A percentile compares a stretch with the other conserved stretches of the same genome.
phyloP scores from a whole-genome alignment of 2,113 vertebrate species.

The Nyctereutes procyonoides region DNA sequence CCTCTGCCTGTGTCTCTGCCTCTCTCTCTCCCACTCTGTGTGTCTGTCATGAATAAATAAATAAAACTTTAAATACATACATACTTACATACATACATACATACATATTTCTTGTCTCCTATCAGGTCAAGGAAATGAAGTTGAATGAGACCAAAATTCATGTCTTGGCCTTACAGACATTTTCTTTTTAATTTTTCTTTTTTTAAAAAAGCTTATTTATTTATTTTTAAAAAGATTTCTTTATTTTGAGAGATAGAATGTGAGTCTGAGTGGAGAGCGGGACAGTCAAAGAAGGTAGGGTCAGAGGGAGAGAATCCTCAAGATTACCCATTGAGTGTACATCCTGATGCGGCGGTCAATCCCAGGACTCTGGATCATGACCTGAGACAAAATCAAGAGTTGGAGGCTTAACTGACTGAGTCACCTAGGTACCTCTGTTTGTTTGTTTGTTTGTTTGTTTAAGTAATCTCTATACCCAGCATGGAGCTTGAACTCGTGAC shows the following conservation, averaged over 20 bases:
- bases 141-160: neutral
- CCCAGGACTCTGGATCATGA: neutral
- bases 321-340: neutral
- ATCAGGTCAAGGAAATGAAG: slow-evolving; percentile 9
- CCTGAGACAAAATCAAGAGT: neutral
- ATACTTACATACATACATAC: too few relatives aligned
- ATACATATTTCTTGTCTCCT: neutral
- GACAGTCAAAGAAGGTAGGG: neutral
- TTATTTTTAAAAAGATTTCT: neutral
- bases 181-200: neutral
- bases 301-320: neutral
- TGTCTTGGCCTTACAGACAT: neutral
- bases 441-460: neutral
- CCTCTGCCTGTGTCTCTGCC: too few relatives aligned
- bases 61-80: too few relatives aligned
- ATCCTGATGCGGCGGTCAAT: neutral
- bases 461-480: neutral
- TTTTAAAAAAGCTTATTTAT: neutral
- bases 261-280: neutral
- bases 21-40: too few relatives aligned
- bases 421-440: neutral
- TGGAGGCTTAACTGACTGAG: neutral
- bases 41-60: too few relatives aligned
- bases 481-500: neutral
- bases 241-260: neutral